Base-by-base conservation (phyloP, 1,140 invertebrate genomes). In the Euwallacea similis region DNA sequence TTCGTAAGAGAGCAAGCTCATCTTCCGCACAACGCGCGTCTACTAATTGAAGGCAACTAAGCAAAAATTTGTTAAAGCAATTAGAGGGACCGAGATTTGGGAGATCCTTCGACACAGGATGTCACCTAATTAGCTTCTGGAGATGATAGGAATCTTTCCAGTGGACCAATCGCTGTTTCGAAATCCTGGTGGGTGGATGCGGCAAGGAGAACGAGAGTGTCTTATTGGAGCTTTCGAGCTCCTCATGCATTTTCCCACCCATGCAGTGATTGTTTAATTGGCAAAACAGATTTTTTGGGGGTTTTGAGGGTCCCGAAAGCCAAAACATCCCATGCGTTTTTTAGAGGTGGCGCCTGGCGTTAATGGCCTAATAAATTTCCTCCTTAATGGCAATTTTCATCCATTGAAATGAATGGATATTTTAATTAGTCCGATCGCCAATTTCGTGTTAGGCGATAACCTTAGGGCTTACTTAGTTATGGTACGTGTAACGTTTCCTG, bases 111-210 rank as follows among this genome's bases (percentile, higher is more conserved):
- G 41, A 58, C 58, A 62, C 69, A 64, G 69, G 62, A 71, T 65
- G 63, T 71, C 62, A 65, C 55, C 63, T 71, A 71, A 71, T 71
- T 71, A 71, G 69, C 63, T 43, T 71, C 43, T 61, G 10, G 59
- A 61, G 55, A 55, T 66, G 69, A 71, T 63, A 43, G 44, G 44
- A 47, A 64, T 70, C 61, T 70, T 63, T 59, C 56, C 69, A 65
- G 43, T 71, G 53, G 69, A 66, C 69, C 69, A 71, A 71, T 71
- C 13, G 50, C 7, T 42, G 56, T 71, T 59, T 66, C 62, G 69
- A 71, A 71, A 71, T 42, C 11, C n/a, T 13, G n/a, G 69, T 71
- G 69, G 69, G 69, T 66, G 69, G 62, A 71, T 50, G 69, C 56
- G 11, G 47, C 50, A 50, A 61, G 41, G 42, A 56, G 44, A 46